These are phyloP conservation scores for Drosophila truncata DNA, from an alignment of 1,140 invertebrate species.

Conservation along the genomic window DNA sequence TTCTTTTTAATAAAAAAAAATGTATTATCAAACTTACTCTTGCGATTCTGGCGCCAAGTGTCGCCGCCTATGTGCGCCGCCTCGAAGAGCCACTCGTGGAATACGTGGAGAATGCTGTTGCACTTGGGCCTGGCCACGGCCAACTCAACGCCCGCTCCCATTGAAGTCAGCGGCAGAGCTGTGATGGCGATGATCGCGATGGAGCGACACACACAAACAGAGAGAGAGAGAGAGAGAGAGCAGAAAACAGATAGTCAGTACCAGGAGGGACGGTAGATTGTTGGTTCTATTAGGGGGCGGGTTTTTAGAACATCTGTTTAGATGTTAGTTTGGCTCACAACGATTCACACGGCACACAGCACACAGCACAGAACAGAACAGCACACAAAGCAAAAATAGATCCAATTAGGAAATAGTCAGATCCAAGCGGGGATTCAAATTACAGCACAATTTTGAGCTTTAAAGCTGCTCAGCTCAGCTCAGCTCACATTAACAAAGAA, in stretches of 20 bases:
- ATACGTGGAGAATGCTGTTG: constrained; percentile 97
- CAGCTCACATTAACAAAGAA: neutral
- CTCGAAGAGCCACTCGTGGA: constrained; percentile 98
- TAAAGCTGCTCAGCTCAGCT: neutral
- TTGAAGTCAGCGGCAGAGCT: constrained; percentile 85
- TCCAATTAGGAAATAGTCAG: constrained; percentile 12
- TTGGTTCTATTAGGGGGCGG: constrained; percentile 21
- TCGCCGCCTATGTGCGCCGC: constrained; percentile 95
- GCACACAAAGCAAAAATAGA: constrained; percentile 19
- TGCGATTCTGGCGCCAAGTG: constrained; percentile 87
- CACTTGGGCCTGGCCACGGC: constrained; percentile 94
- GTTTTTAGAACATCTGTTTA: constrained; percentile 50
- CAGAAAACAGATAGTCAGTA: constrained; percentile 1
- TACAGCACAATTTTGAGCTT: neutral
- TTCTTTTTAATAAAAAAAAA: neutral
- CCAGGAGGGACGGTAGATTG: neutral
- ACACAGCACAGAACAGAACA: constrained; percentile 1
- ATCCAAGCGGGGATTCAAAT: constrained; percentile 8
- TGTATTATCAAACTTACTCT: constrained; percentile 74
- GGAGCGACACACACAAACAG: neutral
- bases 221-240: constrained; percentile 1
- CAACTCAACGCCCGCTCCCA: constrained; percentile 88
- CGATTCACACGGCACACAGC: constrained; percentile 63
- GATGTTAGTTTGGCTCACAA: constrained; percentile 43
- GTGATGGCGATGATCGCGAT: constrained; percentile 17